These are phyloP conservation scores for Pseudomyrmex sp. DNA, from an alignment of 1,140 invertebrate species.

Conservation along the genomic window DNA sequence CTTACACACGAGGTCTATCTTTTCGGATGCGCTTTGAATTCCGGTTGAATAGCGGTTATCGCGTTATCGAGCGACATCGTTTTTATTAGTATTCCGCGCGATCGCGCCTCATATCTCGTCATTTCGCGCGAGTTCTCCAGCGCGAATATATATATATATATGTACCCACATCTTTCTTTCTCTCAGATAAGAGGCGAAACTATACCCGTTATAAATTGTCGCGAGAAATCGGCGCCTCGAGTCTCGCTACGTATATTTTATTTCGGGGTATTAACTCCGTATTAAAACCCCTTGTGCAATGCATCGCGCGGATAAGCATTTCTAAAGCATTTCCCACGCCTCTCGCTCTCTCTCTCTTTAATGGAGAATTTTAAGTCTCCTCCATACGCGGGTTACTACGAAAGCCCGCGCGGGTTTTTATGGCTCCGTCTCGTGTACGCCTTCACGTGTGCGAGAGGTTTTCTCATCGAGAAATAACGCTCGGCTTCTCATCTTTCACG, in stretches of 20 bases:
- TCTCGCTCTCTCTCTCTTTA: neutral
- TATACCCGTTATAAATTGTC: neutral
- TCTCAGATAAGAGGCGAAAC: neutral
- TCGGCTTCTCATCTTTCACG: conserved; percentile 48
- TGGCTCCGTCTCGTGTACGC: conserved; percentile 12
- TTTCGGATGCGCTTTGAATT: neutral
- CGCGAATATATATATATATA: too few species aligned
- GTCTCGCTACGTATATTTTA: neutral
- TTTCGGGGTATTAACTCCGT: conserved; percentile 30
- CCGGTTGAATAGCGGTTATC: neutral
- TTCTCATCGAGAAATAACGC: conserved; percentile 58
- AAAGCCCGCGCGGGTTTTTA: conserved; percentile 49
- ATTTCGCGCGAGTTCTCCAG: neutral
- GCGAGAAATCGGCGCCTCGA: conserved; percentile 7
- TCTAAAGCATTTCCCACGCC: conserved; percentile 37
- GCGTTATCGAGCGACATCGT: conserved; percentile 1
- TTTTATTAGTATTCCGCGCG: conserved; percentile 5
- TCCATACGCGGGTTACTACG: neutral
- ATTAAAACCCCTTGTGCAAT: conserved; percentile 33
- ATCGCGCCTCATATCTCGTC: neutral
- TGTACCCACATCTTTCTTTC: too few species aligned
- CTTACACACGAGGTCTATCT: neutral
- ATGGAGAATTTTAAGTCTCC: conserved; percentile 25
- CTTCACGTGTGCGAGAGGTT: conserved; percentile 4
- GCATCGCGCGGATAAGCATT: conserved; percentile 38